Conservation (phyloP, 1,140 invertebrate species). For the Camponotus vicinus region DNA sequence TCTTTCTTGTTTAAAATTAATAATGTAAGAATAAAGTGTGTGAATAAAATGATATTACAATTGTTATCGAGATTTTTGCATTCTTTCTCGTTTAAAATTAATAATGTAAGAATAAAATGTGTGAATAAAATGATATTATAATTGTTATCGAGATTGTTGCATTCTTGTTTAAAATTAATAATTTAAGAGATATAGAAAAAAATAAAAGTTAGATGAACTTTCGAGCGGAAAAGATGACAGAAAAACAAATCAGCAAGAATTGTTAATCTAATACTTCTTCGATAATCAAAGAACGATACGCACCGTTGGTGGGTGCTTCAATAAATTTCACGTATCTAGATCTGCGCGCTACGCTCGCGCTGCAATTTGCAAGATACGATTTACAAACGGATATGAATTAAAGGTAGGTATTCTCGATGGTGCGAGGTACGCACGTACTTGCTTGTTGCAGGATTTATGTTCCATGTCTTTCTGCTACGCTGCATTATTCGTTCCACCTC, state of each 20-base stretch:
- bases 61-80: too few species aligned
- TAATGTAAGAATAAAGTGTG: not conserved
- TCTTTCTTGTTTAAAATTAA: not conserved
- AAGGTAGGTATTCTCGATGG: not conserved
- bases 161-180: not conserved
- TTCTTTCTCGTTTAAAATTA: too few species aligned
- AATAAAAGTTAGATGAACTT: not conserved
- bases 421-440: not conserved
- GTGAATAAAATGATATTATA: too few species aligned
- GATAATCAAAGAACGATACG: not conserved
- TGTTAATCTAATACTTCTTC: not conserved
- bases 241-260: not conserved
- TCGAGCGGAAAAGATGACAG: not conserved
- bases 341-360: not conserved
- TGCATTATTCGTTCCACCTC: conserved; percentile 29
- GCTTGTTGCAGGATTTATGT: conserved; percentile 24
- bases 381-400: conserved; percentile 30
- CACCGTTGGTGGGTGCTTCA: not conserved
- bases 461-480: conserved; percentile 10
- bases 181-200: not conserved
- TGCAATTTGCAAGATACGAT: conserved; percentile 24
- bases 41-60: too few species aligned
- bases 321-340: conserved; percentile 4
- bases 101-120: too few species aligned
- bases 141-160: too few species aligned